These are phyloP conservation scores for Trinorchestia longiramus DNA, from an alignment of 1,140 invertebrate species.

Conservation along the genomic window DNA sequence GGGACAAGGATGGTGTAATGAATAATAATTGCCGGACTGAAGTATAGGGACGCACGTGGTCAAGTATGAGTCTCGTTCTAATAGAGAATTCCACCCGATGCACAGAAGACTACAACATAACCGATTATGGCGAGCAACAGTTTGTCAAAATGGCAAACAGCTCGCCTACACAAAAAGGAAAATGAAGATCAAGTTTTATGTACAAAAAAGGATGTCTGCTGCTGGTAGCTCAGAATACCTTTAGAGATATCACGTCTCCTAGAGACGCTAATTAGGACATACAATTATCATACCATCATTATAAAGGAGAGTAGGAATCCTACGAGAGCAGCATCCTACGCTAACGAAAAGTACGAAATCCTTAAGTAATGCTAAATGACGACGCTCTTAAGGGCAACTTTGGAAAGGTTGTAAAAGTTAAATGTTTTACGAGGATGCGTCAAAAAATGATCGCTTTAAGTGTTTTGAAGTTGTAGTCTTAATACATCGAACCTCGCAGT, in stretches of 20 bases:
- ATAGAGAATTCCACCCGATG: neutral
- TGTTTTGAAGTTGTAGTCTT: neutral
- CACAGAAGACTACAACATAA: neutral
- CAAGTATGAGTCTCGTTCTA: neutral
- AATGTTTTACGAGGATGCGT: neutral
- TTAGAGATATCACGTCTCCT: neutral
- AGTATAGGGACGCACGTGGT: neutral
- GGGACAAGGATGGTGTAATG: no score
- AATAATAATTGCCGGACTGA: neutral
- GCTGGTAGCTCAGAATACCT: neutral
- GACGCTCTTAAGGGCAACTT: neutral
- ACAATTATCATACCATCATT: neutral
- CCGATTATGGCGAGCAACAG: neutral
- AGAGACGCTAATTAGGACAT: neutral
- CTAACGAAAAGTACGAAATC: neutral
- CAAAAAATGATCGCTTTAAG: neutral
- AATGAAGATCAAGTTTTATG: neutral
- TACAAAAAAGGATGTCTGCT: neutral
- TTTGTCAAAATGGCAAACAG: neutral
- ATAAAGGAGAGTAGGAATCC: no score
- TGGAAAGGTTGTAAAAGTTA: neutral
- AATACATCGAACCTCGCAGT: neutral
- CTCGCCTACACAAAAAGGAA: neutral
- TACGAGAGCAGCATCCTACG: neutral
- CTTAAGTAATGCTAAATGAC: neutral